Evolutionary conservation across 2,797 vertebrate genomes (phyloP), one percentile per base, ranked within the genome.

Genomic region (Cynopterus sphinx): DNA sequence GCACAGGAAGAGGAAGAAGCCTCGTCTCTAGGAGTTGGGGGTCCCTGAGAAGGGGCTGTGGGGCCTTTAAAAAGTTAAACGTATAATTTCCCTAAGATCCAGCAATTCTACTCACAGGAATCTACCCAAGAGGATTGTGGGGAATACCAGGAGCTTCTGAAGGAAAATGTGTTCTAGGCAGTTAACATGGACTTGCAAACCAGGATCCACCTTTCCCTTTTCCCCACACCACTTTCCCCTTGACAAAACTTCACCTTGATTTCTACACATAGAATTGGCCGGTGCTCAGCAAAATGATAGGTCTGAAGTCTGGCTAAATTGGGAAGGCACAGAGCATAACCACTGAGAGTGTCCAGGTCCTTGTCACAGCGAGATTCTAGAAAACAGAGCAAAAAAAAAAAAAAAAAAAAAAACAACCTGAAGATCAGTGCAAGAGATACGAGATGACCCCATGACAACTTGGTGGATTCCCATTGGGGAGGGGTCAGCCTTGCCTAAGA

Each of bases 341-440:
- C 99, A 55, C 99, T 99, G 87, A 99, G 99, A 22, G 99, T 99
- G 98, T 99, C 99, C 99, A 99, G 99, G 93, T 99, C 99, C 97
- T 99, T 99, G 93, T 99, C 99, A 97, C 99, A 99, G 95, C 99
- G 99, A 97, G 99, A 99, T 74, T 99, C 99, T 99, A 97, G n/a
- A 91, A 74, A 67, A 77, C 71, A 97, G 67, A 91, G 67, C 49
- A 49, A 49, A 49, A 49, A 43, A 43, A 43, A 43, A 43, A 43
- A 43, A 43, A 43, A 43, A 43, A 43, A 36, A 79, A 17, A 77
- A 36, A 51, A 51, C 8, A n/a, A 33, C 26, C 17, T 28, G 31
- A 94, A 57, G 9, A 24, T 77, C 65, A 90, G 55, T 21, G 12
- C 26, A n/a, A 13, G 6, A n/a, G 19, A 36, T n/a, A 79, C 1